A percentile compares a stretch with the other conserved stretches of the same genome.
phyloP scores from a whole-genome alignment of 1,140 invertebrate genomes.

The Dinoponera quadriceps region DNA sequence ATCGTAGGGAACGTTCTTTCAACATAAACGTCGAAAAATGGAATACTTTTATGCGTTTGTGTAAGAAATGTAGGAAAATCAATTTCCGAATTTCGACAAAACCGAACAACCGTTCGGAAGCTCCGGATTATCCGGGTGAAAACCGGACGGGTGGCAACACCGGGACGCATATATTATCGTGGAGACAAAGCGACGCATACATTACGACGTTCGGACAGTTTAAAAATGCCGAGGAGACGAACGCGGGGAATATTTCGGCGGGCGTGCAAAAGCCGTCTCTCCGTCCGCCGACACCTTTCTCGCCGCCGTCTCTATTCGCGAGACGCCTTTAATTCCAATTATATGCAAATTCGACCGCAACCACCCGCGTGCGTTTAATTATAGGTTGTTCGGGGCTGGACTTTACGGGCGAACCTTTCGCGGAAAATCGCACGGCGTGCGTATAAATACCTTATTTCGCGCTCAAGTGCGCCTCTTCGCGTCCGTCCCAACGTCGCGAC shows the following conservation, averaged over 20 bases:
- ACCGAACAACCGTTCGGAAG: too few relatives aligned
- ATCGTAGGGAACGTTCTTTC: too few relatives aligned
- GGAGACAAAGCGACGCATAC: conserved; percentile 24
- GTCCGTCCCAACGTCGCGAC: neutral
- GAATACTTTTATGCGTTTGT: too few relatives aligned
- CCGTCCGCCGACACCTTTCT: neutral
- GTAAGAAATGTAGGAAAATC: too few relatives aligned
- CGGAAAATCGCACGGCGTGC: conserved; percentile 7
- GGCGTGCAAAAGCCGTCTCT: conserved; percentile 42
- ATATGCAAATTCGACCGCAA: conserved; percentile 55
- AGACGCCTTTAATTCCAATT: conserved; percentile 63
- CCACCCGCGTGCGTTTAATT: conserved; percentile 58
- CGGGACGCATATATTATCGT: conserved; percentile 3
- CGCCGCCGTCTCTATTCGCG: conserved; percentile 14
- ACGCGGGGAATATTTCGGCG: conserved; percentile 22
- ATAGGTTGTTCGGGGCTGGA: conserved; percentile 25
- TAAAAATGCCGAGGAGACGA: conserved; percentile 10
- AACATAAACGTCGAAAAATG: too few relatives aligned
- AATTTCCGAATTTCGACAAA: too few relatives aligned
- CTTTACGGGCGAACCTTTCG: conserved; percentile 54
- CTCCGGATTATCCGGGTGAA: too few relatives aligned
- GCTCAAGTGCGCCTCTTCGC: conserved; percentile 4
- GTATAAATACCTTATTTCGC: conserved; percentile 15
- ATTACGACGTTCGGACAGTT: neutral
- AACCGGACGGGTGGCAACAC: too few relatives aligned